Evolutionary conservation across 2,113 vertebrate genomes (phyloP), one percentile per base, ranked within the genome.

Genomic region (Cyprinus carpio): DNA sequence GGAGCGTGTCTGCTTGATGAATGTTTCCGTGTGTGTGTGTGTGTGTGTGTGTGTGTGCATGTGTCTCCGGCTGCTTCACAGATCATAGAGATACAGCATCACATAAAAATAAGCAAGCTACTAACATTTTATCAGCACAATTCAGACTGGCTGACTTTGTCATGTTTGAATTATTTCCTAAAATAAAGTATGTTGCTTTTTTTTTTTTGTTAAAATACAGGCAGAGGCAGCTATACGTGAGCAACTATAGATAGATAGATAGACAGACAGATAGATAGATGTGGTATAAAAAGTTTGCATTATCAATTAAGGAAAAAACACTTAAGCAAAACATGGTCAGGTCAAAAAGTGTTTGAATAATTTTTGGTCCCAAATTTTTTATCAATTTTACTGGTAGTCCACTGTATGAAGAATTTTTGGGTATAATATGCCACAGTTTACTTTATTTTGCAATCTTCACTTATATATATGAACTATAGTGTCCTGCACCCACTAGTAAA

Each of bases 11-110:
- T 64, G 56, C 76, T 75, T 82, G 31, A 82, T 80, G 67, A 74
- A 83, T 75, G 77, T 43, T 79, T 87, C 25, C 54, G 40, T 80
- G 75, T 75, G 85, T 69, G 85, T 75, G 18, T 82, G 23, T n/a
- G n/a, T n/a, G n/a, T n/a, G n/a, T n/a, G n/a, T 20, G 23, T 60
- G 40, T 67, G 84, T 75, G 76, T 60, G 62, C 49, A 67, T 74
- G 81, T 51, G 27, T 74, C 51, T 81, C 23, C 18, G 2, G 23
- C n/a, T 72, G 27, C 46, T 10, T 34, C 51, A 25, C 10, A 60
- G 56, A 79, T 58, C 79, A 65, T 34, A 37, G 11, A 56, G 29
- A 71, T 56, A 58, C 20, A 37, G 25, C 40, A 49, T 69, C 25
- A 51, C 40, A 69, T 49, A 6, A 81, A 69, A 81, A 62, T 62